Percentiles rank a stretch among this genome's conserved stretches.
These are phyloP conservation scores for Cerceris rybyensis DNA, from an alignment of 2,888 invertebrate species.

Conservation along the genomic window DNA sequence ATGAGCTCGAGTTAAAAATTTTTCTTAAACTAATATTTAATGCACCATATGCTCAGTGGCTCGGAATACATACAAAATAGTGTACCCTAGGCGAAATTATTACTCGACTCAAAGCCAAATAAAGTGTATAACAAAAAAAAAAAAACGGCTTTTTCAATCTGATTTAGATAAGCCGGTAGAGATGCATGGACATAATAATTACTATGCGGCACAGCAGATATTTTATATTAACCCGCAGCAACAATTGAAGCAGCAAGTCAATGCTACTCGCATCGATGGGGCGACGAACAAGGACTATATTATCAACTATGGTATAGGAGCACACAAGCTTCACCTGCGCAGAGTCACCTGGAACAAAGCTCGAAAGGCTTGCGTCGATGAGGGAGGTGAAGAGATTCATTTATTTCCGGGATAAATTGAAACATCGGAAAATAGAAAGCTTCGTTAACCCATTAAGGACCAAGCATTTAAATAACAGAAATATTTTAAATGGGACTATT, in stretches of 20 bases:
- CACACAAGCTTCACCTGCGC: conserved; percentile 47
- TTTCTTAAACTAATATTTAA: too few species aligned
- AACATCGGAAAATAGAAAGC: too few species aligned
- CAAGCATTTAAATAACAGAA: too few species aligned
- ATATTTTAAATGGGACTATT: too few species aligned
- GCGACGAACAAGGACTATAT: conserved; percentile 1
- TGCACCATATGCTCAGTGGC: too few species aligned
- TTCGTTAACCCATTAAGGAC: too few species aligned
- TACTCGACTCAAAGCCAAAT: not conserved
- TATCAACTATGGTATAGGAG: conserved; percentile 25
- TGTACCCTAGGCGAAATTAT: not conserved
- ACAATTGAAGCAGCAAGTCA: not conserved
- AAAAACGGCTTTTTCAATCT: not conserved
- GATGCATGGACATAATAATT: conserved; percentile 23
- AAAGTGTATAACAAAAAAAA: not conserved
- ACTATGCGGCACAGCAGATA: conserved; percentile 31
- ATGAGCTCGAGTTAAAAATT: too few species aligned
- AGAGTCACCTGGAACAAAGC: conserved; percentile 48
- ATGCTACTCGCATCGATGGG: not conserved
- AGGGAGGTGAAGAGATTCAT: conserved; percentile 48
- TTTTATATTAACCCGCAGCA: conserved; percentile 13
- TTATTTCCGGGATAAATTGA: too few species aligned
- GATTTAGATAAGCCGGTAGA: not conserved
- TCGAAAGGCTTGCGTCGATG: conserved; percentile 42
- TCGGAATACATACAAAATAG: too few species aligned